phyloP scores from a whole-genome alignment of 2,888 invertebrate genomes.

The Sycophila texana region DNA sequence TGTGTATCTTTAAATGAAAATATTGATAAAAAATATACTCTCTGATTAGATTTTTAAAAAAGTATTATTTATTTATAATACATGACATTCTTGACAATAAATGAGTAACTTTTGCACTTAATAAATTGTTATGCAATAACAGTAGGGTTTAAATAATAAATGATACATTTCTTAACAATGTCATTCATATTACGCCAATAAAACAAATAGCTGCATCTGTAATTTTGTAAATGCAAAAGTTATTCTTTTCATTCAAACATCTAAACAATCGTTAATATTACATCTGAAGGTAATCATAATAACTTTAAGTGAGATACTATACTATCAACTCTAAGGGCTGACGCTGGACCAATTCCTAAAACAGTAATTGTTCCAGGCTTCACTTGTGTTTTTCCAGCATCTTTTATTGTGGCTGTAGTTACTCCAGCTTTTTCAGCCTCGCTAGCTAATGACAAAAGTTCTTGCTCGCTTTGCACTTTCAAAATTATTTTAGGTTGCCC shows the following conservation, averaged over 20 bases:
- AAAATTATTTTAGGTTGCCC: constrained; percentile 88
- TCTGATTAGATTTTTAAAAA: constrained; percentile 52
- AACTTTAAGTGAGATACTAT: constrained; percentile 82
- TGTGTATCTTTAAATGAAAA: constrained; percentile 43
- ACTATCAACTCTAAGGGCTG: constrained; percentile 78
- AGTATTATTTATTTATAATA: constrained; percentile 32
- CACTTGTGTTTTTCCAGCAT: constrained; percentile 86
- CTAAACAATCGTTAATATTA: constrained; percentile 29
- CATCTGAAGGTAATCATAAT: constrained; percentile 72
- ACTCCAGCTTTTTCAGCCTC: constrained; percentile 78
- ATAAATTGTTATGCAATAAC: constrained; percentile 12
- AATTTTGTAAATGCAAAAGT: background rate
- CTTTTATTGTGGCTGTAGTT: constrained; percentile 77
- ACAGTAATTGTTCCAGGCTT: constrained; percentile 83
- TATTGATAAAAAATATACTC: constrained; percentile 47
- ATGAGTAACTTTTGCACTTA: constrained; percentile 38
- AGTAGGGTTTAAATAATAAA: background rate
- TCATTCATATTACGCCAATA: too few species aligned
- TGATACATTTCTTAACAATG: background rate
- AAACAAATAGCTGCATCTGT: background rate
- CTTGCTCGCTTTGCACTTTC: constrained; percentile 77
- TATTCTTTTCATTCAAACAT: constrained; percentile 28
- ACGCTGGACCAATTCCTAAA: constrained; percentile 85
- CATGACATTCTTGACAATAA: constrained; percentile 4
- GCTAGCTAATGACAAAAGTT: constrained; percentile 77